These are phyloP conservation scores for Pampusana beccarii DNA, from an alignment of 2,113 vertebrate species.

Conservation along the genomic window DNA sequence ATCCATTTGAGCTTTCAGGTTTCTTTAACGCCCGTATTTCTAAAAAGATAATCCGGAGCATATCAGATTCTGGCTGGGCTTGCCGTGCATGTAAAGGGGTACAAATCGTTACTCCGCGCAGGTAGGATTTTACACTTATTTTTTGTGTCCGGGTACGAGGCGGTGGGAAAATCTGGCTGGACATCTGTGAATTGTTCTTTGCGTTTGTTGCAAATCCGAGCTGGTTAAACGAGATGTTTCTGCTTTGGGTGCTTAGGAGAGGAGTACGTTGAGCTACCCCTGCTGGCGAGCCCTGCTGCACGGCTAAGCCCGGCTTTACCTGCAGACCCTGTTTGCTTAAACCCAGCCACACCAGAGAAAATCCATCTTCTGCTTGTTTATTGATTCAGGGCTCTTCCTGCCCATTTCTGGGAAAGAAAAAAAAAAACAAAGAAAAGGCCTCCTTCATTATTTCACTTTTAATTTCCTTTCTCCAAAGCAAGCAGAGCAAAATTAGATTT, in stretches of 20 bases:
- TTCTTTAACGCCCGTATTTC: neutral
- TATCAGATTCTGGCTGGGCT: neutral
- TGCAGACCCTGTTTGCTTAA: neutral
- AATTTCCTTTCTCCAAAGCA: conserved; percentile 59
- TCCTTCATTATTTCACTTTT: conserved; percentile 52
- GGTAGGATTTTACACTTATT: neutral
- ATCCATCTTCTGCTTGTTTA: conserved; percentile 53
- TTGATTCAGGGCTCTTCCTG: conserved; percentile 58
- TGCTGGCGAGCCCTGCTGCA: neutral
- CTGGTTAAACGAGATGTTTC: neutral
- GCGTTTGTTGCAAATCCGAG: neutral
- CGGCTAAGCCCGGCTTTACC: neutral
- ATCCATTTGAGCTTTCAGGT: neutral
- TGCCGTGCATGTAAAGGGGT: neutral
- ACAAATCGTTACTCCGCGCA: fast-evolving
- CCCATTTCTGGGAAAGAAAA: conserved; percentile 57
- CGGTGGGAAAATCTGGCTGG: neutral
- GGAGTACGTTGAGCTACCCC: neutral
- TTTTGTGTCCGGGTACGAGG: neutral
- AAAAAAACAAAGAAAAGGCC: neutral
- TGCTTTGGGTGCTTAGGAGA: neutral
- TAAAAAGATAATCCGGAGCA: too few relatives aligned
- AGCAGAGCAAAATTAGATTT: conserved; percentile 62
- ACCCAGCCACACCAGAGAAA: neutral
- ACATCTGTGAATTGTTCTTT: neutral